Conservation (phyloP, 2,797 vertebrate genomes). For the Esox lucius region DNA sequence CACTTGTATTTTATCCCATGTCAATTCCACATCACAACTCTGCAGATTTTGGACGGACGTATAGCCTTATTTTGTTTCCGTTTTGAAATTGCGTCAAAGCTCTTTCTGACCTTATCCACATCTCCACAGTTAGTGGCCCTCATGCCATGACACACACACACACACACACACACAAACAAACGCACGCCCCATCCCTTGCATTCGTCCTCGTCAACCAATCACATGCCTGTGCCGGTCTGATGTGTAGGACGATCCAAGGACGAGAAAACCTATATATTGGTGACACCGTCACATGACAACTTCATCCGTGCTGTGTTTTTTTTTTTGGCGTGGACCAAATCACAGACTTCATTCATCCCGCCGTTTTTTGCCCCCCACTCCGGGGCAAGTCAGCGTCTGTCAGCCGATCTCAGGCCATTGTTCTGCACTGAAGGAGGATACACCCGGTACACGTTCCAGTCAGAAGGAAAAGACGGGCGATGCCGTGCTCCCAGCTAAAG, state of each 20-base stretch:
- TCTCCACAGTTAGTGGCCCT: conserved; percentile 10
- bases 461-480: conserved; percentile 35
- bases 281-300: conserved; percentile 6
- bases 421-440: neutral
- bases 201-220: conserved; percentile 63
- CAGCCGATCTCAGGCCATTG: too few relatives aligned
- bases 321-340: neutral
- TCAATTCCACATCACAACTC: neutral
- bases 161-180: conserved; percentile 19
- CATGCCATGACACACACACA: conserved; percentile 11
- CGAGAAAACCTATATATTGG: conserved; percentile 61
- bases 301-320: neutral
- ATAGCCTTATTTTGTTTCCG: neutral
- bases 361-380: neutral
- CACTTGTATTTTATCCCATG: neutral
- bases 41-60: neutral
- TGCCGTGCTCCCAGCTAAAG: conserved; percentile 62
- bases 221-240: conserved; percentile 25
- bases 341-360: neutral
- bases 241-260: conserved; percentile 51
- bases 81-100: neutral
- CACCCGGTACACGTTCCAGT: neutral
- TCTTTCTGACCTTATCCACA: conserved; percentile 17
- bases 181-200: conserved; percentile 14
- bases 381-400: too few relatives aligned